Evolutionary conservation across 2,888 invertebrate species (phyloP).

Genomic region (Tenthredo scrophulariae): DNA sequence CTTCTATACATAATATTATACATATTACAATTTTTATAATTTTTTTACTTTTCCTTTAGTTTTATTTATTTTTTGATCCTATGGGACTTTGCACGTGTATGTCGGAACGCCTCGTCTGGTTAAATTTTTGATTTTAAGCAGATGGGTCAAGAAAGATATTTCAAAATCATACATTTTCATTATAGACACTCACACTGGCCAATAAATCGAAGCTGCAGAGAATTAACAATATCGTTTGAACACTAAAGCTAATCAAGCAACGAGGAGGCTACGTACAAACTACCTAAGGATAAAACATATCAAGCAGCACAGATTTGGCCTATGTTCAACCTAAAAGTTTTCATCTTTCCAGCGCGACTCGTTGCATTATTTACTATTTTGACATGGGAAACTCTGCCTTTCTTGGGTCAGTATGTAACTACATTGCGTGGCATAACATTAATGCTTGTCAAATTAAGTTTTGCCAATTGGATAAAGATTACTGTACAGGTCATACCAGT

Average conservation of each 20-base stretch:
- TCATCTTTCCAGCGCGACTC: constrained; percentile 10
- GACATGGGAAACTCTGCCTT: constrained; percentile 17
- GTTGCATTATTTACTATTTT: constrained; percentile 17
- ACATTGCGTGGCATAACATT: background rate
- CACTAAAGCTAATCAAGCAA: constrained; percentile 23
- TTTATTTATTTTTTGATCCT: constrained; percentile 46
- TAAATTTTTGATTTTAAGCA: constrained; percentile 44
- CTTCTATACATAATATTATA: constrained; percentile 57
- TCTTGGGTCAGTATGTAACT: background rate
- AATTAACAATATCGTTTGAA: constrained; percentile 15
- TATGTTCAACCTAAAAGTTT: background rate
- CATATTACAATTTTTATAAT: constrained; percentile 61
- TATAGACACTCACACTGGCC: background rate
- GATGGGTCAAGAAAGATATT: constrained; percentile 17
- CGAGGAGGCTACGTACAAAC: constrained; percentile 27
- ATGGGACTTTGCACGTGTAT: constrained; percentile 48
- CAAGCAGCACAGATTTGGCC: background rate
- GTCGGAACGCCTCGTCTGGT: constrained; percentile 27
- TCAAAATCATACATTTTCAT: constrained; percentile 1
- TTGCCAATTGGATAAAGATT: background rate
- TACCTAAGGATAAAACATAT: constrained; percentile 28
- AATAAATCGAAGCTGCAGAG: background rate
- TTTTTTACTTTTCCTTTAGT: constrained; percentile 57
- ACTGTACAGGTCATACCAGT: background rate
- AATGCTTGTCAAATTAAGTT: background rate